These are phyloP conservation scores for Bubo bubo DNA, from an alignment of 2,113 vertebrate species.

Conservation along the genomic window DNA sequence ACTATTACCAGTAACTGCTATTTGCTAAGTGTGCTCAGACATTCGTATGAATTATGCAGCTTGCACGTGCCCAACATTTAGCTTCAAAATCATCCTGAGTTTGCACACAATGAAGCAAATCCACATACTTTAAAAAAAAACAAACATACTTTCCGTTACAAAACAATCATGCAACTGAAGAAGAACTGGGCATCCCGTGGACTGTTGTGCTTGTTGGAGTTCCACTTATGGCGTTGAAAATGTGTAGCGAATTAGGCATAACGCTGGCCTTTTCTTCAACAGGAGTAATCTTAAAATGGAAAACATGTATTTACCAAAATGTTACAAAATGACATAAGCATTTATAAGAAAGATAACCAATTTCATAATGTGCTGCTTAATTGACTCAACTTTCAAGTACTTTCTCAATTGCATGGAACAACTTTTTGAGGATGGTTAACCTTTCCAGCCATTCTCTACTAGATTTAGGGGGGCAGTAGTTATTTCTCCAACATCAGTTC, in stretches of 20 bases:
- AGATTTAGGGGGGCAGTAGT: neutral
- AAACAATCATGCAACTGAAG: constrained; percentile 88
- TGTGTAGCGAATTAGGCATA: constrained; percentile 92
- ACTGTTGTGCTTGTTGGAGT: constrained; percentile 92
- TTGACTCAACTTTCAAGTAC: rapidly evolving
- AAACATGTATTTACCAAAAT: neutral
- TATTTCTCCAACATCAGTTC: neutral
- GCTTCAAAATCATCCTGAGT: constrained; percentile 78
- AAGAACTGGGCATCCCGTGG: constrained; percentile 92
- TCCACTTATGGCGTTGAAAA: constrained; percentile 98
- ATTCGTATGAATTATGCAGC: neutral
- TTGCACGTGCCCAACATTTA: constrained; percentile 51
- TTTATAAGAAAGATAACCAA: neutral
- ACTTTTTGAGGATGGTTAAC: neutral
- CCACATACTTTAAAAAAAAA: neutral
- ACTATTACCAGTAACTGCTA: constrained; percentile 35
- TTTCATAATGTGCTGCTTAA: neutral
- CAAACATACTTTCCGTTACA: neutral
- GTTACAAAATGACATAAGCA: neutral
- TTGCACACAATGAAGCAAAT: constrained; percentile 63
- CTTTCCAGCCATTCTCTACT: neutral
- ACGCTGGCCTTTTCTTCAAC: constrained; percentile 91
- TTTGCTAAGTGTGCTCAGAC: constrained; percentile 55
- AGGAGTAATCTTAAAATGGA: constrained; percentile 83
- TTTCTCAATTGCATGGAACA: neutral